A percentile compares a stretch with the other conserved stretches of the same genome.
Evolutionary conservation across 2,113 vertebrate genomes (phyloP).

Genomic region (Ceuthmochares aereus): DNA sequence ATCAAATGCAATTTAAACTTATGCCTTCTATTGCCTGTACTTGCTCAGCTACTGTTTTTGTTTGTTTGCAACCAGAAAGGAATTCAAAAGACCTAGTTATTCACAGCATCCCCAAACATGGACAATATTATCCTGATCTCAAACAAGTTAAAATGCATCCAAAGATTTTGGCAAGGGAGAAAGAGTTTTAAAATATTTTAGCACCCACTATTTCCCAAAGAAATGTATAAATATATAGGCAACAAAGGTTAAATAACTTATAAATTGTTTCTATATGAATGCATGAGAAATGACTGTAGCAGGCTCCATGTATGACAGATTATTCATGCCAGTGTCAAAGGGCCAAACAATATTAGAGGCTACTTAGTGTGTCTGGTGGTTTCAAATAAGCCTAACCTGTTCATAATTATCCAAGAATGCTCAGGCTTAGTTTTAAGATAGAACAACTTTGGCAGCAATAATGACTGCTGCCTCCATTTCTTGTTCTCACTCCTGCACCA

Average conservation of each 20-base stretch:
- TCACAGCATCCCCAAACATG: background rate
- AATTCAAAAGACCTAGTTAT: background rate
- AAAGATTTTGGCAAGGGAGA: background rate
- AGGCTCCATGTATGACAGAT: background rate
- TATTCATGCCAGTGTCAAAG: background rate
- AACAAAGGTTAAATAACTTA: background rate
- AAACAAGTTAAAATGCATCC: background rate
- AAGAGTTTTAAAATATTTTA: background rate
- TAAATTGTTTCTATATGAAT: background rate
- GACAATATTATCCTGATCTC: background rate
- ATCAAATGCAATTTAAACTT: background rate
- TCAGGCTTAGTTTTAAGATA: background rate
- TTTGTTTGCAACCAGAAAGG: background rate
- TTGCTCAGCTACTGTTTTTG: background rate
- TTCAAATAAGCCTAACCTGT: background rate
- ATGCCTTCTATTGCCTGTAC: background rate
- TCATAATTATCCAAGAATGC: background rate
- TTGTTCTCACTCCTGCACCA: background rate
- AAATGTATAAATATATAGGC: background rate
- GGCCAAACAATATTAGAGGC: background rate
- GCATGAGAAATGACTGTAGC: background rate
- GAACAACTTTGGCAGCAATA: background rate
- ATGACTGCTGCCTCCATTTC: background rate
- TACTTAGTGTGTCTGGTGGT: background rate
- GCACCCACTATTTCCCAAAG: background rate